Evolutionary conservation across 2,797 vertebrate species (phyloP).

Genomic region (Crypturellus tataupa): DNA sequence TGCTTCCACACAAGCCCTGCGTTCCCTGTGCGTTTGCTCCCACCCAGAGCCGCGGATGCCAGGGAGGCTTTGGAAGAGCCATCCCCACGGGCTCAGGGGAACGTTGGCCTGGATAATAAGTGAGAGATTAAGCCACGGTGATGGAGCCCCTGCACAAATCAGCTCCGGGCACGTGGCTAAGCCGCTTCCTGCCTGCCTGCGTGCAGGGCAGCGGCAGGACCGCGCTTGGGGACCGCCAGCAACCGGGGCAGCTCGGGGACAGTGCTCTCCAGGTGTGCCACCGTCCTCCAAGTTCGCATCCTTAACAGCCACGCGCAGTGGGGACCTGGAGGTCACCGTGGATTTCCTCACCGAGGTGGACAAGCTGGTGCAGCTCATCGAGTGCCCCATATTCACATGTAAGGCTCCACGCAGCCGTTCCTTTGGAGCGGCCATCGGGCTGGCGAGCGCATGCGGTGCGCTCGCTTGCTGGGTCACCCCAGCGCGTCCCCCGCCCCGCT

Average conservation of each 20-base stretch:
- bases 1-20: background rate
- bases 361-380: conserved; percentile 97
- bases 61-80: background rate
- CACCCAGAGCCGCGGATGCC: background rate
- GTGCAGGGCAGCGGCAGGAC: background rate
- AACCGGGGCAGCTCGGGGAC: background rate
- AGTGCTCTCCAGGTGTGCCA: background rate
- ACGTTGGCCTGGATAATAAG: background rate
- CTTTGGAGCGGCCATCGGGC: background rate
- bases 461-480: background rate
- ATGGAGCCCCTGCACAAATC: background rate
- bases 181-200: background rate
- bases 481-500: rapidly evolving
- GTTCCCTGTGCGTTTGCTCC: background rate
- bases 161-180: background rate
- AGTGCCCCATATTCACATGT: conserved; percentile 98
- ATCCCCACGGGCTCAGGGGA: background rate
- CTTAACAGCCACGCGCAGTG: conserved; percentile 82
- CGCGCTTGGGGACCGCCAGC: background rate
- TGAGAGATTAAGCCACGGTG: background rate
- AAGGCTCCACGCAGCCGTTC: conserved; percentile 50
- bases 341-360: conserved; percentile 98
- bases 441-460: rapidly evolving
- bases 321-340: conserved; percentile 96
- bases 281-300: background rate